Conservation (phyloP, 2,113 vertebrate genomes). For the Thomomys bottae region DNA sequence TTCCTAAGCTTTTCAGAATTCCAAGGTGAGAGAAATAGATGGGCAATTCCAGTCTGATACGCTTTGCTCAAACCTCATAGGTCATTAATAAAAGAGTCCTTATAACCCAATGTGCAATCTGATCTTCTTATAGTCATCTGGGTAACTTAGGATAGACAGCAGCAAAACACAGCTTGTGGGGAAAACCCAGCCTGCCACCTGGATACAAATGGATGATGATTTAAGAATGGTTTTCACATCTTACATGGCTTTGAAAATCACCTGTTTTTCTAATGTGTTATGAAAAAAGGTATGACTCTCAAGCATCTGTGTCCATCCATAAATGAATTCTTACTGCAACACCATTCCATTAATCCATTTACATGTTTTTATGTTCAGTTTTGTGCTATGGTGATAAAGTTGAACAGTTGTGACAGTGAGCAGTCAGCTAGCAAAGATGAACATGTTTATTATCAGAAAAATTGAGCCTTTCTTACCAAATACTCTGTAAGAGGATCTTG, state of each 20-base stretch:
- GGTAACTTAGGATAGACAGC: neutral
- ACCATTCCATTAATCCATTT: neutral
- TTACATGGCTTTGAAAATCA: neutral
- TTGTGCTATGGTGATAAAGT: neutral
- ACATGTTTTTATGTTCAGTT: neutral
- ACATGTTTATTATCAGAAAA: neutral
- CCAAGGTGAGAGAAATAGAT: neutral
- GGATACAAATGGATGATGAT: rapidly evolving
- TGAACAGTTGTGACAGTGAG: neutral
- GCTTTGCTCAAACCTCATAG: neutral
- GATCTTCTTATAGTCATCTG: neutral
- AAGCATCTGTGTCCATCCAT: neutral
- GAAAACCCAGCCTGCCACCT: neutral
- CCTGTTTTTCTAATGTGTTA: neutral
- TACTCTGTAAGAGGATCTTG: neutral
- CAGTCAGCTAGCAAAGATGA: neutral
- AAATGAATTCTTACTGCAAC: neutral
- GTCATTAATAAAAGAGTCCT: neutral
- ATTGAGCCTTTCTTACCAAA: neutral
- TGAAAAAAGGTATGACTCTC: neutral
- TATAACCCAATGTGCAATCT: rapidly evolving
- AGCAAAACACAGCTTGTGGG: neutral
- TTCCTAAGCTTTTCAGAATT: neutral
- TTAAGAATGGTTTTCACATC: neutral
- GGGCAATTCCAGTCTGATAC: neutral